phyloP scores from a whole-genome alignment of 2,888 invertebrate species.

The Meteorus colon region DNA sequence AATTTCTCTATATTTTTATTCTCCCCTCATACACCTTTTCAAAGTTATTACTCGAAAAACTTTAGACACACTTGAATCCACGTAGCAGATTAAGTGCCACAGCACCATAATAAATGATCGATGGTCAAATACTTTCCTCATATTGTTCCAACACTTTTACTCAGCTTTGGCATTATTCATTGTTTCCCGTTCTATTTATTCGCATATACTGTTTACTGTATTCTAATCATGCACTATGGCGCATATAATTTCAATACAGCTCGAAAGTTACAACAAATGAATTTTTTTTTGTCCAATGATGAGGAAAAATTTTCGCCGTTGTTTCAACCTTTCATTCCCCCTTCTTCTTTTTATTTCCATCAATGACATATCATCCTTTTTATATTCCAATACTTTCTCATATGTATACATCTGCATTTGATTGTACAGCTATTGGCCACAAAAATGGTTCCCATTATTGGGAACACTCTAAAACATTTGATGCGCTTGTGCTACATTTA shows the following conservation, averaged over 20 bases:
- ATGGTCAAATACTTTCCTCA: neutral
- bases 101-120: neutral
- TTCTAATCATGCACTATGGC: neutral
- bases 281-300: neutral
- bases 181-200: neutral
- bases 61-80: neutral
- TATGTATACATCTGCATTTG: neutral
- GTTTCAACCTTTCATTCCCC: neutral
- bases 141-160: neutral
- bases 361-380: conserved; percentile 8
- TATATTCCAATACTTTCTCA: neutral
- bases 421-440: neutral
- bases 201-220: neutral
- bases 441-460: neutral
- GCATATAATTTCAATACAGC: neutral
- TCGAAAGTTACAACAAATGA: neutral
- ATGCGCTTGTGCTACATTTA: neutral
- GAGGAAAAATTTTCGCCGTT: neutral
- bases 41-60: neutral
- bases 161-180: neutral
- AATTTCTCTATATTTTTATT: conserved; percentile 22
- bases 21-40: neutral
- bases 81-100: neutral
- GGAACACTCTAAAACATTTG: neutral
- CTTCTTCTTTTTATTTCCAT: neutral